Evolutionary conservation across 1,140 invertebrate genomes (phyloP).

Genomic region (Berghia stephanieae): DNA sequence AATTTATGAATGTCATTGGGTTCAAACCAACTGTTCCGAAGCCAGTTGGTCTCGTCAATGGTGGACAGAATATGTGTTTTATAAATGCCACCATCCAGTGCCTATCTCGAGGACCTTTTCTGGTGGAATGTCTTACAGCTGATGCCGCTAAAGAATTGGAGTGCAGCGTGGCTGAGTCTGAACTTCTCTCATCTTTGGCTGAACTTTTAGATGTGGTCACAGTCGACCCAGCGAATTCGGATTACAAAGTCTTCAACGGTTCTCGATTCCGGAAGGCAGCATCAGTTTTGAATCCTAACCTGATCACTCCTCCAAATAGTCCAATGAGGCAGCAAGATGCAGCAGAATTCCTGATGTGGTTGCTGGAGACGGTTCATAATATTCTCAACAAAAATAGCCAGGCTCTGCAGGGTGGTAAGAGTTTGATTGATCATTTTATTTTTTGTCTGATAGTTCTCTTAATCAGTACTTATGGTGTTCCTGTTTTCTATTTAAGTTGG

Average conservation of each 20-base stretch:
- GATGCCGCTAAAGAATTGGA: constrained; percentile 49
- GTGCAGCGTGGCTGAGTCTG: constrained; percentile 50
- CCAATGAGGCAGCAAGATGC: constrained; percentile 62
- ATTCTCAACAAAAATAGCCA: constrained; percentile 58
- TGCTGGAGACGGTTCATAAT: constrained; percentile 55
- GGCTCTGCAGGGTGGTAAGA: constrained; percentile 38
- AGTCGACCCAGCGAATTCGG: constrained; percentile 26
- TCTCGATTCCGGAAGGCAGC: constrained; percentile 48
- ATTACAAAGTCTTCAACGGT: constrained; percentile 42
- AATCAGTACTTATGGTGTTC: no score
- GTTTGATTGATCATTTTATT: not conserved
- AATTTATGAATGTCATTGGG: constrained; percentile 55
- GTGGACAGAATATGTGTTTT: constrained; percentile 63
- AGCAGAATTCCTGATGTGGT: constrained; percentile 65
- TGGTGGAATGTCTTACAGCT: constrained; percentile 46
- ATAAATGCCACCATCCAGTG: constrained; percentile 64
- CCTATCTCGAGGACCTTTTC: constrained; percentile 53
- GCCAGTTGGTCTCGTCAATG: constrained; percentile 57
- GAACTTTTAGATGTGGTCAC: constrained; percentile 50
- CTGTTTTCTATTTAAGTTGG: no score
- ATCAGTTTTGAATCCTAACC: constrained; percentile 40
- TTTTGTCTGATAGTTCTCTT: no score
- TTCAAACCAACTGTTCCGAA: constrained; percentile 32
- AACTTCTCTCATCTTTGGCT: constrained; percentile 48
- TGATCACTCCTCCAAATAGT: constrained; percentile 47